Conservation (phyloP, 1,140 invertebrate genomes). For the Philopotamus ludificatus region DNA sequence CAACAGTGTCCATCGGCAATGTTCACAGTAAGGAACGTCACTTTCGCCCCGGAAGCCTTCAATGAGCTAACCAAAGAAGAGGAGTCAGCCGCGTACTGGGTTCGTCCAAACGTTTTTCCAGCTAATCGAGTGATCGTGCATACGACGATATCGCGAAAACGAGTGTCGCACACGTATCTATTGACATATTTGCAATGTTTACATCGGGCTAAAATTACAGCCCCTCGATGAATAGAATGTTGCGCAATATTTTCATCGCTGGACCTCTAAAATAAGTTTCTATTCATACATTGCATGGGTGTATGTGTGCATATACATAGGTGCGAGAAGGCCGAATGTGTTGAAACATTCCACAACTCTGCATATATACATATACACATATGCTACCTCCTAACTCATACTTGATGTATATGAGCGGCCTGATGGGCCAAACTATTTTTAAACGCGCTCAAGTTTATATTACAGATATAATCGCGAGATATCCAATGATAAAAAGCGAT, state of each 20-base stretch:
- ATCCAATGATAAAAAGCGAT: too few species aligned
- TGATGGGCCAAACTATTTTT: conserved; percentile 31
- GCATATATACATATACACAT: not conserved
- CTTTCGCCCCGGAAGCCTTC: conserved; percentile 14
- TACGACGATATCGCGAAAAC: not conserved
- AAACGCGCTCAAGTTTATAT: conserved; percentile 32
- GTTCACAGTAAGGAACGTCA: conserved; percentile 34
- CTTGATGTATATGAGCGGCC: not conserved
- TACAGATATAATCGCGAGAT: conserved; percentile 7
- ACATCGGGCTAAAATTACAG: not conserved
- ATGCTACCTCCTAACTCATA: not conserved
- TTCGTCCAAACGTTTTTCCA: conserved; percentile 24
- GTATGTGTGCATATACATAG: not conserved
- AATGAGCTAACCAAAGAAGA: conserved; percentile 29
- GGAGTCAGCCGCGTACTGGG: conserved; percentile 37
- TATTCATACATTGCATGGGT: not conserved
- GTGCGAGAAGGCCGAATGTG: conserved; percentile 10
- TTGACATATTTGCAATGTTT: conserved; percentile 1
- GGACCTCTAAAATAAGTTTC: not conserved
- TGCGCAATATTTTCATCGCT: conserved; percentile 9
- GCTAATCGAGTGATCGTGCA: not conserved
- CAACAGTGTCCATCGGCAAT: conserved; percentile 14
- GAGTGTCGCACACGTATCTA: not conserved
- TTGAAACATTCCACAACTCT: conserved; percentile 1
- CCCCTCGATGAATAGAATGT: not conserved